Base-by-base conservation (phyloP, 2,113 vertebrate genomes). In the Mirounga angustirostris region DNA sequence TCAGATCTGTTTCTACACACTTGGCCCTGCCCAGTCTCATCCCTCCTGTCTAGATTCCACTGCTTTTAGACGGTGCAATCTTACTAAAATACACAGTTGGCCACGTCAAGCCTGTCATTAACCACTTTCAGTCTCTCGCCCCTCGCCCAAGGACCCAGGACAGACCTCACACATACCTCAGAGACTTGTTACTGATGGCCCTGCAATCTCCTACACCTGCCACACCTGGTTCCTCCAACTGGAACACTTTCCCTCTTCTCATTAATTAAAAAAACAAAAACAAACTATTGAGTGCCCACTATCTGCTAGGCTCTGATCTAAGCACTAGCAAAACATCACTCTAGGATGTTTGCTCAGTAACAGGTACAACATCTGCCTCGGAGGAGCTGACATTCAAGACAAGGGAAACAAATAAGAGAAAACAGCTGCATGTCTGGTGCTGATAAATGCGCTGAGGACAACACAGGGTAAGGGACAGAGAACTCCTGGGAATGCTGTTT, bases 41-140 rank as follows among this genome's bases (percentile, higher is more conserved):
- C 83, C 9, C 54, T n/a, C 36, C 73, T 4, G 4, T 30, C 73
- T 61, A 13, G 4, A 33, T 28, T 58, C 54, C 28, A 76, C 28
- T 0, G 19, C 69, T 69, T 91, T 65, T 26, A 61, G 43, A 28
- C 10, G 50, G 11, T 36, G 2, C 4, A 8, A 80, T 43, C 80
- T 92, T 80, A 87, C 14, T 61, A 85, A 92, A 92, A 78, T 59
- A 59, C 13, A 85, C 79, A 67, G 46, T 15, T 63, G 18, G 65
- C 54, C 69, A 71, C 0, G 0, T 21, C 13, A 43, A 36, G 43
- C 54, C 79, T 67, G 36, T 58, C 43, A 69, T 56, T 36, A 61
- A 56, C 33, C 56, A 78, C 16, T 59, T 28, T 18, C 33, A 63
- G 63, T 12, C 19, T 14, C 11, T 40, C 3, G 8, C 2, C 6